Evolutionary conservation across 1,140 invertebrate species (phyloP).

Genomic region (Drosophila orena): DNA sequence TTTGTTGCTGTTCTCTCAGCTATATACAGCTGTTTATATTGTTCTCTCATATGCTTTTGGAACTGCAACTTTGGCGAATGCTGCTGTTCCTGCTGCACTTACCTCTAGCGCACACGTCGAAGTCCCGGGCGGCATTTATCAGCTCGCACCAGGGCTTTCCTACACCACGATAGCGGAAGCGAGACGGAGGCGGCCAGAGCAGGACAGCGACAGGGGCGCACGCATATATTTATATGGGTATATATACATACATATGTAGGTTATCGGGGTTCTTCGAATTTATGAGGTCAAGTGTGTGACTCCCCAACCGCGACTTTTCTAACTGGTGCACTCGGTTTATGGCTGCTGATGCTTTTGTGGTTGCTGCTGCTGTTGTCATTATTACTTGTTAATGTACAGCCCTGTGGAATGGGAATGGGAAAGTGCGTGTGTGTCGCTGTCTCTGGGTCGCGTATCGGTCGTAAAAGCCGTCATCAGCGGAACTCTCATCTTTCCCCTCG

Average conservation of each 20-base stretch:
- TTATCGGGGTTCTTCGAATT: slow-evolving; percentile 80
- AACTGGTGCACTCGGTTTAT: slow-evolving; percentile 78
- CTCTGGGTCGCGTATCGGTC: slow-evolving; percentile 55
- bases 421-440: slow-evolving; percentile 28
- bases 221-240: neutral
- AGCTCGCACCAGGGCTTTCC: slow-evolving; percentile 73
- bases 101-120: slow-evolving; percentile 37
- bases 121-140: slow-evolving; percentile 8
- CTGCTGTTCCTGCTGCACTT: slow-evolving; percentile 59
- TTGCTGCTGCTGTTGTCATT: slow-evolving; percentile 60
- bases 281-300: slow-evolving; percentile 79
- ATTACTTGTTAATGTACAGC: slow-evolving; percentile 81
- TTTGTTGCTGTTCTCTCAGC: neutral
- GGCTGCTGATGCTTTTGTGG: slow-evolving; percentile 45
- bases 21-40: neutral
- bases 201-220: neutral
- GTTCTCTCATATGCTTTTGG: neutral
- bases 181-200: neutral
- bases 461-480: slow-evolving; percentile 46
- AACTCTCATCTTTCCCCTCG: slow-evolving; percentile 26
- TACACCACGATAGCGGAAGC: slow-evolving; percentile 16
- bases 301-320: slow-evolving; percentile 62
- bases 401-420: slow-evolving; percentile 47
- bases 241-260: slow-evolving; percentile 67
- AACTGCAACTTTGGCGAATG: neutral